These are phyloP conservation scores for Agrotis puta DNA, from an alignment of 2,888 invertebrate species.

Conservation along the genomic window DNA sequence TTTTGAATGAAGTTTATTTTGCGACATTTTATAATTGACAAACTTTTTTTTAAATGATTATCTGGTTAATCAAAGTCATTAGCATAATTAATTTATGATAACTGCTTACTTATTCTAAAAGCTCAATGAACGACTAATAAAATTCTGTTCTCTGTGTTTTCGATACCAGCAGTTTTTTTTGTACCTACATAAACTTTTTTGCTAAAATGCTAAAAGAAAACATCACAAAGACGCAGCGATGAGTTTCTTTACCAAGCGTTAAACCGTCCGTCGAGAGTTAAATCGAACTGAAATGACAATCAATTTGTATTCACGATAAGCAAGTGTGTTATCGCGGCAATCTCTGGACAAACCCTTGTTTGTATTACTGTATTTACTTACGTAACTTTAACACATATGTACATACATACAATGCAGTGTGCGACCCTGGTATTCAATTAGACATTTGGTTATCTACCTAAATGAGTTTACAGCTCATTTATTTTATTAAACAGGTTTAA, in stretches of 20 bases:
- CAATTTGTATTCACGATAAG: slow-evolving; percentile 83
- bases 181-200: background rate
- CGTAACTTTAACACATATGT: slow-evolving; percentile 18
- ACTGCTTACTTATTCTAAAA: background rate
- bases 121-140: no score
- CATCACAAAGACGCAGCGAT: background rate
- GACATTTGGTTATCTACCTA: slow-evolving; percentile 14
- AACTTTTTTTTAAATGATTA: no score
- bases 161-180: background rate
- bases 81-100: background rate
- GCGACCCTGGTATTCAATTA: slow-evolving; percentile 26
- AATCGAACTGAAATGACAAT: slow-evolving; percentile 74
- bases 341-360: slow-evolving; percentile 71
- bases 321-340: slow-evolving; percentile 76
- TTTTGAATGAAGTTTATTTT: no score
- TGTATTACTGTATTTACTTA: slow-evolving; percentile 28
- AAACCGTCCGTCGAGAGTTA: slow-evolving; percentile 63
- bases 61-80: no score
- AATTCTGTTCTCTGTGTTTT: background rate
- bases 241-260: slow-evolving; percentile 48
- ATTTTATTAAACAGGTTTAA: slow-evolving; percentile 7
- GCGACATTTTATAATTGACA: no score
- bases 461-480: slow-evolving; percentile 23
- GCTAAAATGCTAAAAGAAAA: slow-evolving; percentile 19
- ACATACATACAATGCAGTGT: slow-evolving; percentile 1